These are phyloP conservation scores for Arenaria interpres DNA, from an alignment of 2,113 vertebrate genomes.

Conservation along the genomic window DNA sequence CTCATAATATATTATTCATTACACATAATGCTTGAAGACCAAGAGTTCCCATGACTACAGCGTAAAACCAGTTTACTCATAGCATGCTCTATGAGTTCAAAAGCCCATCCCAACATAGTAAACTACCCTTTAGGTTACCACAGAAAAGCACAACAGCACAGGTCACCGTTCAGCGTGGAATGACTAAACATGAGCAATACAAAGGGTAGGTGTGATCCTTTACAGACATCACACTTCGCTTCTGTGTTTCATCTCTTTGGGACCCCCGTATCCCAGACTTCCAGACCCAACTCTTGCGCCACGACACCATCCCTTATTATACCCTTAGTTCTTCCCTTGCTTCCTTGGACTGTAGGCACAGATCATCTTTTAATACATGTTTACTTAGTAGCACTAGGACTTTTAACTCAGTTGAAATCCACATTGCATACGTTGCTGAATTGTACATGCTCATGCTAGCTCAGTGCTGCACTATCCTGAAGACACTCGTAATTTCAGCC, in stretches of 20 bases:
- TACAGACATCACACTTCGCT: background rate
- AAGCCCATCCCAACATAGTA: background rate
- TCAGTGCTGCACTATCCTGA: background rate
- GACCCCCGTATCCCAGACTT: rapidly evolving
- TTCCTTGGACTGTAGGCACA: background rate
- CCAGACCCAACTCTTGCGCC: background rate
- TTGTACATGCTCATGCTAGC: background rate
- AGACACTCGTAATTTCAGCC: background rate
- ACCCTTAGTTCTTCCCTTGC: background rate
- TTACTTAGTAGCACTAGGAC: background rate
- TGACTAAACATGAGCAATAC: background rate
- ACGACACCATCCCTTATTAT: background rate
- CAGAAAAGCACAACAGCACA: background rate
- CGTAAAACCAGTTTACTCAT: conserved; percentile 6
- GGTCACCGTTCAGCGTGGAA: background rate
- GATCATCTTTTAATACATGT: background rate
- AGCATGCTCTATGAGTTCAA: background rate
- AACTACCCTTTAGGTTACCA: background rate
- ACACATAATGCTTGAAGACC: conserved; percentile 27
- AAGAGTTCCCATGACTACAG: conserved; percentile 52
- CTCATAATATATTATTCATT: conserved; percentile 51
- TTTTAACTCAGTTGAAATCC: background rate
- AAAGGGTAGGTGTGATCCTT: background rate
- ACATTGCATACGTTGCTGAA: background rate
- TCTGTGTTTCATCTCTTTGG: background rate